Percentiles rank a stretch among this genome's conserved stretches.
phyloP scores from a whole-genome alignment of 2,797 vertebrate genomes.

The Fistularia tabacaria region DNA sequence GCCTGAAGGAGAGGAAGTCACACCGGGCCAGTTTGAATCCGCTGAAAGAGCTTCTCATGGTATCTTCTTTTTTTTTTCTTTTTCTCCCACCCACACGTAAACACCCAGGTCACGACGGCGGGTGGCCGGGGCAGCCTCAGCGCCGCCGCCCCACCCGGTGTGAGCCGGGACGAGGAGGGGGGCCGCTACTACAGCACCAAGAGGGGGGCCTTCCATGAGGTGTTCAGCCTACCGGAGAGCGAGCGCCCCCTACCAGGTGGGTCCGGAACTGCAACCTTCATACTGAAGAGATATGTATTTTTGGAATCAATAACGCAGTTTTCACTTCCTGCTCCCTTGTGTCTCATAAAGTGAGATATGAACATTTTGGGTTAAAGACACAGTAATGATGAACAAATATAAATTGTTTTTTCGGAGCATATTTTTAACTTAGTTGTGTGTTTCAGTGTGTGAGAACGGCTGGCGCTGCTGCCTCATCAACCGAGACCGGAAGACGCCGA shows the following conservation, averaged over 20 bases:
- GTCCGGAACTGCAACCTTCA: neutral
- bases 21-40: neutral
- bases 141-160: conserved; percentile 65
- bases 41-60: neutral
- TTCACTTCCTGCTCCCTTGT: neutral
- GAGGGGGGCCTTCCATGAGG: conserved; percentile 90
- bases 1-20: too few species aligned
- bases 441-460: conserved; percentile 88
- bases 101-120: conserved; percentile 70
- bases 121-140: conserved; percentile 70
- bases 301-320: neutral
- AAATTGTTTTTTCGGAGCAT: too few species aligned
- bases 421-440: neutral
- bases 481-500: conserved; percentile 90
- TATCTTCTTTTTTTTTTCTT: neutral
- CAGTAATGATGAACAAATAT: too few species aligned
- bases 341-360: too few species aligned
- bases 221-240: conserved; percentile 88
- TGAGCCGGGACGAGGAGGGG: conserved; percentile 83
- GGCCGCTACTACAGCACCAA: conserved; percentile 85
- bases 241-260: conserved; percentile 90
- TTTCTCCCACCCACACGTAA: neutral
- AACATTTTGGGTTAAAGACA: too few species aligned
- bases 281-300: neutral
- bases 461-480: conserved; percentile 98